Conservation (phyloP, 2,888 invertebrate species). For the Branchinecta sandiegonensis region DNA sequence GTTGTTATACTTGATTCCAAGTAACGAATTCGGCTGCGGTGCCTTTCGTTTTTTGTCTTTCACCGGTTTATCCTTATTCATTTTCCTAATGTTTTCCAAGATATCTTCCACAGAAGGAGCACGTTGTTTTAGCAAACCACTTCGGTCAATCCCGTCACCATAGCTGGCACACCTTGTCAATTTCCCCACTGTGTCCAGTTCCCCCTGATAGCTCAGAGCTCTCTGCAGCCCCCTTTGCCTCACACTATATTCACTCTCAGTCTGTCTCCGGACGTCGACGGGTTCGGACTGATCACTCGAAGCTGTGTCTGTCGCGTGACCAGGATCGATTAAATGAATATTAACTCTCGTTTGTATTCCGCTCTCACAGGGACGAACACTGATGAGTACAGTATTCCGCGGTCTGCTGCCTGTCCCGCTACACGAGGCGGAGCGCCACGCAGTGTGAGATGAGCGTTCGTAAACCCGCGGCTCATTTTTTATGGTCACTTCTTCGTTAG, state of each 20-base stretch:
- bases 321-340: conserved; percentile 14
- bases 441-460: not conserved
- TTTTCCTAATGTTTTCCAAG: conserved; percentile 10
- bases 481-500: not conserved
- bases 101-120: not conserved
- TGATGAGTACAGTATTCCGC: conserved; percentile 8
- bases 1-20: conserved; percentile 7
- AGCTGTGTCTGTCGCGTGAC: not conserved
- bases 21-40: not conserved
- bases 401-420: conserved; percentile 13
- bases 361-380: not conserved
- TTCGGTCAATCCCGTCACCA: not conserved
- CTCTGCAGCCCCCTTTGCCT: not conserved
- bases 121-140: not conserved
- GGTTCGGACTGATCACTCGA: too few relatives aligned
- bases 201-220: conserved; percentile 6
- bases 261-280: too few relatives aligned
- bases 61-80: not conserved
- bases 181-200: not conserved
- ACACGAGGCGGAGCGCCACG: not conserved
- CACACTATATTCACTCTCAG: not conserved
- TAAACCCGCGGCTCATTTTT: conserved; percentile 1
- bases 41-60: not conserved
- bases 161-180: conserved; percentile 7
- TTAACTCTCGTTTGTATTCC: conserved; percentile 9